Percentiles rank a stretch among this genome's conserved stretches.
Evolutionary conservation across 53 echinoderm and acorn worm genomes (phyloP).

Genomic region (Patiria pectinifera): DNA sequence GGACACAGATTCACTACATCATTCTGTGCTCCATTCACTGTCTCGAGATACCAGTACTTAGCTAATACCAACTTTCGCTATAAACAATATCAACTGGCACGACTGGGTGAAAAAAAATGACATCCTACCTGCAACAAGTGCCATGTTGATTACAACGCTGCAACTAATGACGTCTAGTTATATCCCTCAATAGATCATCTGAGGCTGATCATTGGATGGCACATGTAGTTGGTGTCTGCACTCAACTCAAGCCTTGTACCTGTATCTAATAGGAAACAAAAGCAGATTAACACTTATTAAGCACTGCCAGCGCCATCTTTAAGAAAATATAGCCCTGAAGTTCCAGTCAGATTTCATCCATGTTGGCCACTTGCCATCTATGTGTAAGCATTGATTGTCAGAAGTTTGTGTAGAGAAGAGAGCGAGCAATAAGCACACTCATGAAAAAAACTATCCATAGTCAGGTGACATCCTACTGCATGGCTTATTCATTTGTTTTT

Average conservation of each 20-base stretch:
- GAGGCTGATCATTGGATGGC: neutral
- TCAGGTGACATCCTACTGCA: too few relatives aligned
- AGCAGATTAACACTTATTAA: neutral
- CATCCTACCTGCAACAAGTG: conserved; percentile 25
- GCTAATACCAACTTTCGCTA: neutral
- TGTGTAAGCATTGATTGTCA: too few relatives aligned
- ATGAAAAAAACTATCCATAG: too few relatives aligned
- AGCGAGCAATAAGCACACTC: too few relatives aligned
- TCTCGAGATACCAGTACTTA: neutral
- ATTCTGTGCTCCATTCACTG: neutral
- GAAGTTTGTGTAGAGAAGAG: too few relatives aligned
- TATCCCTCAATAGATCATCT: neutral
- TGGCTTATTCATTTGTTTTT: too few relatives aligned
- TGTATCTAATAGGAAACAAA: neutral
- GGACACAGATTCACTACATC: neutral
- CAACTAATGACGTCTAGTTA: neutral
- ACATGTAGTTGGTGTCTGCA: neutral
- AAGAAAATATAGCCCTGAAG: too few relatives aligned
- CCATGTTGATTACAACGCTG: neutral
- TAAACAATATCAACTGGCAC: too few relatives aligned
- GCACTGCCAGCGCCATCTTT: too few relatives aligned
- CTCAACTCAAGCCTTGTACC: neutral
- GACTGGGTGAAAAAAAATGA: neutral
- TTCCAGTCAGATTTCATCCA: too few relatives aligned
- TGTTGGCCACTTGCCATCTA: too few relatives aligned